Evolutionary conservation across 2,113 vertebrate species (phyloP).

Genomic region (Cololabis saira): DNA sequence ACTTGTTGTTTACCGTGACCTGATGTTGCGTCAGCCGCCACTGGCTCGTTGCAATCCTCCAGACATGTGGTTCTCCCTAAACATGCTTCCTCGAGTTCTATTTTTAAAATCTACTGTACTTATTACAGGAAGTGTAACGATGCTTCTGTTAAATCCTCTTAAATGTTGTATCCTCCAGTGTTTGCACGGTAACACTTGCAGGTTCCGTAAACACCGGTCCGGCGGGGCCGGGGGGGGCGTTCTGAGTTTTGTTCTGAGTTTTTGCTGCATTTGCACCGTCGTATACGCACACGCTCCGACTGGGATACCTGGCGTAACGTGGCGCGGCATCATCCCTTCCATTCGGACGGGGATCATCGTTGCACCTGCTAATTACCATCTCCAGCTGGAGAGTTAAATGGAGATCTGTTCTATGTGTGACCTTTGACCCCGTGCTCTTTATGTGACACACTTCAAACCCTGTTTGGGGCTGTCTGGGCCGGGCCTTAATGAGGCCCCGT

Average conservation of each 20-base stretch:
- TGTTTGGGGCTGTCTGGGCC: conserved; percentile 78
- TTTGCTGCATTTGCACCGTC: not conserved
- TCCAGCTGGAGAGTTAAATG: conserved; percentile 87
- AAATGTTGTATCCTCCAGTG: no score
- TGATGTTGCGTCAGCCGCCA: no score
- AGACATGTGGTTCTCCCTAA: no score
- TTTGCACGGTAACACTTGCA: no score
- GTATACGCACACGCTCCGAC: conserved; percentile 16
- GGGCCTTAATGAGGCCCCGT: conserved; percentile 85
- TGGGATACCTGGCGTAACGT: conserved; percentile 59
- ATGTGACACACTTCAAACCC: conserved; percentile 83
- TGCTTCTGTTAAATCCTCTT: not conserved
- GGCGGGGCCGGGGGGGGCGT: no score
- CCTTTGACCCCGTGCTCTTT: conserved; percentile 86
- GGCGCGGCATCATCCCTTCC: conserved; percentile 67
- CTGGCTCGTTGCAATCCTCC: no score
- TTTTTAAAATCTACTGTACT: no score
- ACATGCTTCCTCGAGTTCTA: no score
- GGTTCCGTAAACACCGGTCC: no score
- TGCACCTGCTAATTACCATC: conserved; percentile 87
- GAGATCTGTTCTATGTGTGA: conserved; percentile 85
- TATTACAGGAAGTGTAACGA: no score
- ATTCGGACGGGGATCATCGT: conserved; percentile 72
- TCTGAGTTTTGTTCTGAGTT: not conserved
- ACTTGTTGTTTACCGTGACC: no score